Percentiles rank a stretch among this genome's conserved stretches.
These are phyloP conservation scores for Rhorus exstirpatorius DNA, from an alignment of 2,888 invertebrate genomes.

Conservation along the genomic window DNA sequence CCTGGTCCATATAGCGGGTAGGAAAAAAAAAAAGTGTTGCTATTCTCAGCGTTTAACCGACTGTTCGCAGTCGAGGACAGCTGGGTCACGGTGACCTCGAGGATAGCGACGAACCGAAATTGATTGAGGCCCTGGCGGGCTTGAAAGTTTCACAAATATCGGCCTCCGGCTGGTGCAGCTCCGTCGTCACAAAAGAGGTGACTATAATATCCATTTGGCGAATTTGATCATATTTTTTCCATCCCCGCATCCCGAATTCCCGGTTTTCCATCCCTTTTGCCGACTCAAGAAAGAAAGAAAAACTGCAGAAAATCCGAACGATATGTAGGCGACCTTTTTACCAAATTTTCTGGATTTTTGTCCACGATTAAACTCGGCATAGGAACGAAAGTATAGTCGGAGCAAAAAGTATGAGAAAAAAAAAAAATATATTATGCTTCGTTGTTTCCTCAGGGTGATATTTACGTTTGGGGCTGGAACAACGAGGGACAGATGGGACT, in stretches of 20 bases:
- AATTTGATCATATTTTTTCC: neutral
- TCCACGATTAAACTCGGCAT: no score
- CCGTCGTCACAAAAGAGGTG: constrained; percentile 90
- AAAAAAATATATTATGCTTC: no score
- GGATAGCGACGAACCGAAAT: constrained; percentile 88
- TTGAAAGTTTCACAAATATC: constrained; percentile 90
- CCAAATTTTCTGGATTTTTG: neutral
- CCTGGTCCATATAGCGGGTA: no score
- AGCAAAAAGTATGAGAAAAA: neutral
- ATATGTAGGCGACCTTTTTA: no score
- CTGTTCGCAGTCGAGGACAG: constrained; percentile 92
- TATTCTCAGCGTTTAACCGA: no score
- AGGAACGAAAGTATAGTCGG: neutral
- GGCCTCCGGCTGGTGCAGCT: constrained; percentile 95
- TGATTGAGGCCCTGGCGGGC: constrained; percentile 92
- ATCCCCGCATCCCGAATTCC: neutral
- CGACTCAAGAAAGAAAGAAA: no score
- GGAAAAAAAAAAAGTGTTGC: no score
- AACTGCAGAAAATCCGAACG: no score
- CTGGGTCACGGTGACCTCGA: constrained; percentile 93
- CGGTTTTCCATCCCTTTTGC: neutral
- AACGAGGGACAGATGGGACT: constrained; percentile 94
- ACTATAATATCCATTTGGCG: neutral
- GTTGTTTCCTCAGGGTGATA: constrained; percentile 88
- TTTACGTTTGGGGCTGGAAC: constrained; percentile 98